Conservation (phyloP, 2,888 invertebrate species). For the Drosophila setosimentum region DNA sequence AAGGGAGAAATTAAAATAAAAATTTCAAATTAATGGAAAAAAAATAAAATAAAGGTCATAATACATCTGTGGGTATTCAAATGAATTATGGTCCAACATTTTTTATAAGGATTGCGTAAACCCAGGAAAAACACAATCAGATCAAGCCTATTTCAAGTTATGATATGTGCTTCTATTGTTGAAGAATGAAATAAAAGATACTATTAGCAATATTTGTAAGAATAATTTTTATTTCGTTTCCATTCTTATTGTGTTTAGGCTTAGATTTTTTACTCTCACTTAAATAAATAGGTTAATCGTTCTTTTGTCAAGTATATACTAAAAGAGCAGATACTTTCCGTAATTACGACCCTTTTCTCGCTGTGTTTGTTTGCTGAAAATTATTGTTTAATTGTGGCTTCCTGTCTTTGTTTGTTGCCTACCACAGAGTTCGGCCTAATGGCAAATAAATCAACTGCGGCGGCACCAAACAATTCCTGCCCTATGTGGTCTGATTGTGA, state of each 20-base stretch:
- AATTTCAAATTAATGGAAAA: not conserved
- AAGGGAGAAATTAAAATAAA: not conserved
- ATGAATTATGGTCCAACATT: not conserved
- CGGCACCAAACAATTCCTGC: conserved; percentile 20
- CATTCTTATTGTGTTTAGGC: not conserved
- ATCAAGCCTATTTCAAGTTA: not conserved
- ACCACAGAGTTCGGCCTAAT: conserved; percentile 48
- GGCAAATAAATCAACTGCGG: conserved; percentile 67
- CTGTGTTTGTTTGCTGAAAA: conserved; percentile 22
- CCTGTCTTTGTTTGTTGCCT: conserved; percentile 20
- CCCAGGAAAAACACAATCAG: not conserved
- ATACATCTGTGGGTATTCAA: not conserved
- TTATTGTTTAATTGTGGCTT: conserved; percentile 69
- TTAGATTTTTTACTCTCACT: not conserved
- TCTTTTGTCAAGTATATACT: not conserved
- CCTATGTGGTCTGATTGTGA: conserved; percentile 9
- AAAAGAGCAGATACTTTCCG: rapidly evolving
- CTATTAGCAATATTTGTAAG: not conserved
- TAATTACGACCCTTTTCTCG: not conserved
- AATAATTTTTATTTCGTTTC: not conserved
- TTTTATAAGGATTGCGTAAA: not conserved
- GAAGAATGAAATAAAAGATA: not conserved
- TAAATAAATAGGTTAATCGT: not conserved
- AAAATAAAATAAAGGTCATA: not conserved
- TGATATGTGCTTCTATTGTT: not conserved